phyloP scores from a whole-genome alignment of 2,113 vertebrate species.

The Archilochus colubris region DNA sequence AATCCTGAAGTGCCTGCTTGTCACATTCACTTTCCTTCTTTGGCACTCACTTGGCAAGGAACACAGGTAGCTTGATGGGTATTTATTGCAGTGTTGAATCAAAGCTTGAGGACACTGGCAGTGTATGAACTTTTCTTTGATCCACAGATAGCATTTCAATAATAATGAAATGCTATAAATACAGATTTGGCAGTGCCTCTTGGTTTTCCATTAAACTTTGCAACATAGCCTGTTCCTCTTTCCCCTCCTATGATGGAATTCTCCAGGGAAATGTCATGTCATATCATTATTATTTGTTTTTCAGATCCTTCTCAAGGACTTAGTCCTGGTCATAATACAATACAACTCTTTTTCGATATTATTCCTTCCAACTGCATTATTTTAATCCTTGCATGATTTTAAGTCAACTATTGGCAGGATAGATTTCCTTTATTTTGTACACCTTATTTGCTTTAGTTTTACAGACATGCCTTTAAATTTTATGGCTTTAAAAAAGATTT shows the following conservation, averaged over 20 bases:
- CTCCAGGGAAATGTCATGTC: background rate
- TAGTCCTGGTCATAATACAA: background rate
- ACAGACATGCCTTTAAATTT: background rate
- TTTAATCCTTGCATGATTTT: background rate
- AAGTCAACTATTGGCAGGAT: background rate
- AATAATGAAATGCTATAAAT: background rate
- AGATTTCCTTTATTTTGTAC: background rate
- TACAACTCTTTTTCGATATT: background rate
- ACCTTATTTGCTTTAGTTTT: background rate
- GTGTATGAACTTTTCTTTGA: background rate
- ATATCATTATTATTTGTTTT: background rate
- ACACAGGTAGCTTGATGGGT: background rate
- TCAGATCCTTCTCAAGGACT: background rate
- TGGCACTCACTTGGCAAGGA: constrained; percentile 35
- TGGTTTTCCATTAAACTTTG: background rate
- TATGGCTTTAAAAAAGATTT: background rate
- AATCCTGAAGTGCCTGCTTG: background rate
- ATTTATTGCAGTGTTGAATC: constrained; percentile 12
- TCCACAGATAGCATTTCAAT: background rate
- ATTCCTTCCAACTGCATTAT: background rate
- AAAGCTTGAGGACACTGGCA: background rate
- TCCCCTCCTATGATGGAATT: background rate
- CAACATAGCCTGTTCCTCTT: background rate
- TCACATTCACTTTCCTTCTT: background rate
- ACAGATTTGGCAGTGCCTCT: background rate